A percentile compares a stretch with the other conserved stretches of the same genome.
Evolutionary conservation across 2,888 invertebrate genomes (phyloP).

Genomic region (Epirrhoe alternata): DNA sequence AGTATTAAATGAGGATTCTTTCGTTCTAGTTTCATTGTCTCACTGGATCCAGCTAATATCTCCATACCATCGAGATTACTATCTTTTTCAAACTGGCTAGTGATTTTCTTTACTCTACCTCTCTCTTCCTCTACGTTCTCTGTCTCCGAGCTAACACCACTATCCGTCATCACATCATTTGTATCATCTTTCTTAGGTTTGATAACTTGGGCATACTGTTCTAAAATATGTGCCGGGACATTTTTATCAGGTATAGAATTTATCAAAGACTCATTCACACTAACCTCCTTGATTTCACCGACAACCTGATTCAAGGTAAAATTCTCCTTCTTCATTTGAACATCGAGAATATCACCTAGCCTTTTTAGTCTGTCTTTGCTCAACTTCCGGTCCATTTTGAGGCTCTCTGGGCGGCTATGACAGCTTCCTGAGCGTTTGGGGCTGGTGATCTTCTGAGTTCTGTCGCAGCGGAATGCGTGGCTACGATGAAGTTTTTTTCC

Average conservation of each 20-base stretch:
- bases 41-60: constrained; percentile 69
- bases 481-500: constrained; percentile 85
- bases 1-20: constrained; percentile 76
- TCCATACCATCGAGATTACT: constrained; percentile 69
- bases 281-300: constrained; percentile 47
- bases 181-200: constrained; percentile 72
- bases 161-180: constrained; percentile 77
- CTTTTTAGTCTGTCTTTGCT: constrained; percentile 73
- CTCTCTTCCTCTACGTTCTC: constrained; percentile 79
- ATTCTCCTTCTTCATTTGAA: constrained; percentile 77
- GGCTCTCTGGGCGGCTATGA: constrained; percentile 71
- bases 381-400: constrained; percentile 71
- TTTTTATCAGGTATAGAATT: constrained; percentile 71
- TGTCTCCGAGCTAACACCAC: constrained; percentile 81
- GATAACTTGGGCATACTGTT: constrained; percentile 77
- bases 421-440: constrained; percentile 74
- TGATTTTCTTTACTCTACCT: constrained; percentile 62
- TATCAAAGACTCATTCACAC: constrained; percentile 9
- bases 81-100: constrained; percentile 55
- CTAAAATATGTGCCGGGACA: constrained; percentile 77
- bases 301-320: constrained; percentile 55
- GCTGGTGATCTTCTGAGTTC: constrained; percentile 64
- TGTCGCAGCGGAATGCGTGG: constrained; percentile 85
- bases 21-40: constrained; percentile 73
- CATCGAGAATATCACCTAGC: constrained; percentile 73